Conservation (phyloP, 2,113 vertebrate species). For the Pterocles burchelli region DNA sequence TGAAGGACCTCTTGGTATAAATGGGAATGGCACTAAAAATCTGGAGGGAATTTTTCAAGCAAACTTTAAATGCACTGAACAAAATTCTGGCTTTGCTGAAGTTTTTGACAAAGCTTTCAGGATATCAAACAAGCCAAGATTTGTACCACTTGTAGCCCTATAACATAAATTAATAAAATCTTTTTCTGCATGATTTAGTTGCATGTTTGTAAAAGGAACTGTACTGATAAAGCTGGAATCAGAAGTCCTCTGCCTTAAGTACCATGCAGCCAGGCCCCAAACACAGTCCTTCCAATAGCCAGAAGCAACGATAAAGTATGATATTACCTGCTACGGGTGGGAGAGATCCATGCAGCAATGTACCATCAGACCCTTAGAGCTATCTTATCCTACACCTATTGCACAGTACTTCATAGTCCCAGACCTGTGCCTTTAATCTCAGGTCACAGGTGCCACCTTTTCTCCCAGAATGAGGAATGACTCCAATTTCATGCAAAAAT, state of each 20-base stretch:
- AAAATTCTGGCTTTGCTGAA: not conserved
- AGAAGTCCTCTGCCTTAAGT: not conserved
- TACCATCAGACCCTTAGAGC: not conserved
- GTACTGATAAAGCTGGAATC: not conserved
- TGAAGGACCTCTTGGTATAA: not conserved
- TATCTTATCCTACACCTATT: not conserved
- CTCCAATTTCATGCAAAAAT: slow-evolving; percentile 32
- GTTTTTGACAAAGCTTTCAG: not conserved
- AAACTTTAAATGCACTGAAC: not conserved
- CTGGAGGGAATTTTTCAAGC: not conserved
- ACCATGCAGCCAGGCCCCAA: not conserved
- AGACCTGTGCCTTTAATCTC: not conserved
- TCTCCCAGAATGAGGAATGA: slow-evolving; percentile 5
- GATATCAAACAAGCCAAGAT: not conserved
- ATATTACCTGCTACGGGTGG: rapidly evolving
- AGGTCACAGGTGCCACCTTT: not conserved
- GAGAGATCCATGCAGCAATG: not conserved
- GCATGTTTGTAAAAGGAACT: not conserved
- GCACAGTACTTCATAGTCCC: not conserved
- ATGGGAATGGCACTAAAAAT: not conserved
- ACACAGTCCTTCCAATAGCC: not conserved
- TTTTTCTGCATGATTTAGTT: not conserved
- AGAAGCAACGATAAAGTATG: not conserved
- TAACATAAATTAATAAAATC: not conserved
- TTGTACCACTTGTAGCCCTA: not conserved